phyloP scores from a whole-genome alignment of 2,888 invertebrate species.

The Frankliniella fusca region DNA sequence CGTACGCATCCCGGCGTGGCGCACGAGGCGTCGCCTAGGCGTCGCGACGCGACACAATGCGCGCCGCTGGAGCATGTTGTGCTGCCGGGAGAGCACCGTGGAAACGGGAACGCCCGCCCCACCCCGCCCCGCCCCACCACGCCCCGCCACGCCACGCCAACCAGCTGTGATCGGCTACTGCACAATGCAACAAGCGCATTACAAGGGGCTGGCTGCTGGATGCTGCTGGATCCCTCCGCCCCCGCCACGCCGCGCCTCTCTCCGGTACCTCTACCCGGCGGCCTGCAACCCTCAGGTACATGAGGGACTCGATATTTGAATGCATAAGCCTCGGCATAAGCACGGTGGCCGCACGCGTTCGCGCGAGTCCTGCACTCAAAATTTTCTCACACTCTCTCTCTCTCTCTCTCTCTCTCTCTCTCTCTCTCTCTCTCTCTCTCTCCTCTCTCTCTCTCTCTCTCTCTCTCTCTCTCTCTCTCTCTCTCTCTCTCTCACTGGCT shows the following conservation, averaged over 20 bases:
- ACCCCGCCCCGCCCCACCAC: neutral
- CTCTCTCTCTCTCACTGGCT: too few species aligned
- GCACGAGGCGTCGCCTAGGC: slow-evolving; percentile 13
- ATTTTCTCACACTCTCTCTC: neutral
- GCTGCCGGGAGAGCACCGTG: neutral
- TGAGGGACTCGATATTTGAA: too few species aligned
- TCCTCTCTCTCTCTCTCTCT: too few species aligned
- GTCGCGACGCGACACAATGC: slow-evolving; percentile 21
- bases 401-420: neutral
- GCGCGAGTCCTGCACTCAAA: too few species aligned
- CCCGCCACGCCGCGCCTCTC: neutral
- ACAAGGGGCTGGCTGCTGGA: neutral
- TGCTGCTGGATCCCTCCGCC: neutral
- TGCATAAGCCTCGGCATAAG: too few species aligned
- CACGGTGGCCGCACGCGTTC: too few species aligned
- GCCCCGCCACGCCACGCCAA: neutral
- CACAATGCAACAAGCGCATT: slow-evolving; percentile 22
- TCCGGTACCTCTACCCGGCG: too few species aligned
- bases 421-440: too few species aligned
- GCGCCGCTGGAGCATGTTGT: slow-evolving; percentile 3
- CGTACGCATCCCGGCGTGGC: neutral
- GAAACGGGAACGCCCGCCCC: slow-evolving; percentile 23
- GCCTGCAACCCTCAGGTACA: too few species aligned
- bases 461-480: too few species aligned
- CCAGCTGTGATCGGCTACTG: slow-evolving; percentile 24